Conservation (phyloP, 2,888 invertebrate genomes). For the Drosophila kokeensis region DNA sequence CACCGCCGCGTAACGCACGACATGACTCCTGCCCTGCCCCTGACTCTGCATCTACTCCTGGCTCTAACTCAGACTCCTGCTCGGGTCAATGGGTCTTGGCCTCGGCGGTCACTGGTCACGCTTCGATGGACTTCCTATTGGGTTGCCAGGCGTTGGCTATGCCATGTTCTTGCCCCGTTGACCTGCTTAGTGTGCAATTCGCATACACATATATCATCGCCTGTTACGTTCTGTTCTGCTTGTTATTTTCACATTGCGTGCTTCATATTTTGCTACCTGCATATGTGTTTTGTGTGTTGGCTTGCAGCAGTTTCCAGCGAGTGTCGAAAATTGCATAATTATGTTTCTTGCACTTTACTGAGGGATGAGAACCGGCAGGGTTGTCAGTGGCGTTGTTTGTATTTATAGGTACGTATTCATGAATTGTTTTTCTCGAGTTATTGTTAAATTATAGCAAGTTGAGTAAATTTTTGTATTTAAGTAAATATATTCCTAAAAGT, state of each 20-base stretch:
- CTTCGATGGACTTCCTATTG: slow-evolving; percentile 63
- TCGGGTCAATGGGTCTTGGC: slow-evolving; percentile 54
- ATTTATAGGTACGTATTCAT: neutral
- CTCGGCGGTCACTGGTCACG: slow-evolving; percentile 34
- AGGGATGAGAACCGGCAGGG: slow-evolving; percentile 40
- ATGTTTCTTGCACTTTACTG: slow-evolving; percentile 42
- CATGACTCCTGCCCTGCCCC: slow-evolving; percentile 66
- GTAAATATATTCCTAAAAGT: neutral
- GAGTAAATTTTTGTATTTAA: neutral
- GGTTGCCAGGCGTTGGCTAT: slow-evolving; percentile 26
- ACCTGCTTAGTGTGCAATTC: slow-evolving; percentile 68
- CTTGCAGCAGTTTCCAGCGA: slow-evolving; percentile 50
- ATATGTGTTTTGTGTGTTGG: slow-evolving; percentile 51
- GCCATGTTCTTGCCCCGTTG: slow-evolving; percentile 53
- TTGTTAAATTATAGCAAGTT: neutral
- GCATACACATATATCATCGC: slow-evolving; percentile 59
- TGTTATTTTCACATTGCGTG: slow-evolving; percentile 73
- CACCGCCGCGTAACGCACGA: slow-evolving; percentile 70
- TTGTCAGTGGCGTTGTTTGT: slow-evolving; percentile 19
- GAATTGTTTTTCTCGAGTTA: neutral
- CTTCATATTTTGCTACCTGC: slow-evolving; percentile 69
- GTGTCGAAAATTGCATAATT: slow-evolving; percentile 79
- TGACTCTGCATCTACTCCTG: slow-evolving; percentile 14
- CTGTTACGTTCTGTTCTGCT: slow-evolving; percentile 40
- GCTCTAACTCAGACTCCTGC: slow-evolving; percentile 4